Percentiles rank a stretch among this genome's conserved stretches.
phyloP scores from a whole-genome alignment of 2,113 vertebrate species.

The Muscicapa adusta region DNA sequence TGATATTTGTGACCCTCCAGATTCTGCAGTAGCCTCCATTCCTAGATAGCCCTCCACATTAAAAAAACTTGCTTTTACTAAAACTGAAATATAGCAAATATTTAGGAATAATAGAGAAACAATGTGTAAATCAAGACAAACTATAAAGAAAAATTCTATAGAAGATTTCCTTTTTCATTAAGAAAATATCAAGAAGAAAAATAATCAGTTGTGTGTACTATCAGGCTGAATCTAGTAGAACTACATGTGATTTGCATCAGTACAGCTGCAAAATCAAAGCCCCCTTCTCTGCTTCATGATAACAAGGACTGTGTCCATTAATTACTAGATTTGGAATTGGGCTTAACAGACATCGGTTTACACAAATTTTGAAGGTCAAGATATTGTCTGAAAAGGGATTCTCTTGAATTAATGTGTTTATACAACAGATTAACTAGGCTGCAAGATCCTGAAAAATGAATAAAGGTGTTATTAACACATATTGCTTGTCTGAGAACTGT shows the following conservation, averaged over 20 bases:
- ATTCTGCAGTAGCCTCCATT: background rate
- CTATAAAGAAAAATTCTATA: background rate
- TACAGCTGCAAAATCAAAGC: background rate
- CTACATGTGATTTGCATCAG: background rate
- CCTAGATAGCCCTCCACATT: background rate
- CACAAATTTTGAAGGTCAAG: background rate
- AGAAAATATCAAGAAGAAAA: background rate
- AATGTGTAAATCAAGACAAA: accelerated
- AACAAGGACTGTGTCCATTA: background rate
- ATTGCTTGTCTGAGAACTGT: background rate
- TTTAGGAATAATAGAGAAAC: background rate
- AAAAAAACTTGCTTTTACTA: background rate
- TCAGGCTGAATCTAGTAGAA: background rate
- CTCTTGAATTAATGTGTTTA: background rate
- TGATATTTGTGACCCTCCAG: background rate
- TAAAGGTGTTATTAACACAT: background rate
- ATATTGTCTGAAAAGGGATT: background rate
- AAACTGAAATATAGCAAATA: background rate
- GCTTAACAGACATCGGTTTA: background rate
- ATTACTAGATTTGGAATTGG: background rate
- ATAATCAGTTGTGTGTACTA: background rate
- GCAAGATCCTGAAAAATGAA: background rate
- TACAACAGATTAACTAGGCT: background rate
- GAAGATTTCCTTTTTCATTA: background rate
- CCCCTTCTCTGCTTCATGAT: background rate